phyloP scores from a whole-genome alignment of 1,140 invertebrate genomes.

The Orchesella cincta region DNA sequence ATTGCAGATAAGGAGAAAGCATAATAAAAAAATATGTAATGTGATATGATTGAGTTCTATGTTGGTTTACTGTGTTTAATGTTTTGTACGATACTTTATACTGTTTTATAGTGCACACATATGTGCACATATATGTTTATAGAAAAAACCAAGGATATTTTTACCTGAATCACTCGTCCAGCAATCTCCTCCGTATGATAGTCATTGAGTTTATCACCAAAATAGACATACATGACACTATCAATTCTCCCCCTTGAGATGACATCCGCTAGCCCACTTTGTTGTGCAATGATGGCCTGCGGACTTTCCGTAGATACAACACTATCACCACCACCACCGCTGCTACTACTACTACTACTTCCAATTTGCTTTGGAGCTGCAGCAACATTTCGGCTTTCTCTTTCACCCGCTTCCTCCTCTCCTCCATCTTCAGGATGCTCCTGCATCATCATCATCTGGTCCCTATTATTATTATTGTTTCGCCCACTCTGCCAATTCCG shows the following conservation, averaged over 20 bases:
- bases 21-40: no score
- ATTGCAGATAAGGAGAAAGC: no score
- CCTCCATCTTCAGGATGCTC: background rate
- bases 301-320: constrained; percentile 22
- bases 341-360: background rate
- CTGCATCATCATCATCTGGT: constrained; percentile 9
- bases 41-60: no score
- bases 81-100: no score
- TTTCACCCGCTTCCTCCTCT: constrained; percentile 4
- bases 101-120: no score
- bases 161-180: constrained; percentile 50
- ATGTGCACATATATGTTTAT: background rate
- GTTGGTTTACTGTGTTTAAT: no score
- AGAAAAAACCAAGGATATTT: no score
- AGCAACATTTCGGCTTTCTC: constrained; percentile 7
- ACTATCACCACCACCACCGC: background rate
- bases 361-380: background rate
- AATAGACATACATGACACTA: constrained; percentile 64
- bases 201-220: constrained; percentile 55
- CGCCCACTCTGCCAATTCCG: constrained; percentile 9
- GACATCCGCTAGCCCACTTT: constrained; percentile 42
- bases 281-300: constrained; percentile 28
- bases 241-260: constrained; percentile 56
- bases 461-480: constrained; percentile 5
- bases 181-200: constrained; percentile 50